Conservation (phyloP, 37 sponge, comb jelly and placozoan species). For the Sycon ciliatum region DNA sequence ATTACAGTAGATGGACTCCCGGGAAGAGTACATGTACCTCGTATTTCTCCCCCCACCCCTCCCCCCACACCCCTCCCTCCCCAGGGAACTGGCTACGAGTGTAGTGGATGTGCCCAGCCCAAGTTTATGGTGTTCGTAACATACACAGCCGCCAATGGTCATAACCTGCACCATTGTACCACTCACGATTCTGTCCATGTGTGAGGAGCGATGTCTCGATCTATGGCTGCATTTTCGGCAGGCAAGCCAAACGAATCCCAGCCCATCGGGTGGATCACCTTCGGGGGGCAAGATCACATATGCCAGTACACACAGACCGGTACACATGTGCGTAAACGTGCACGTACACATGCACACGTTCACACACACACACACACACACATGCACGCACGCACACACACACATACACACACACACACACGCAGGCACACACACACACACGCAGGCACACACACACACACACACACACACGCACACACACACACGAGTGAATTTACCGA, state of each 20-base stretch:
- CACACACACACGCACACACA: too few relatives aligned
- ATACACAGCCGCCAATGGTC: too few relatives aligned
- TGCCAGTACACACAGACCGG: too few relatives aligned
- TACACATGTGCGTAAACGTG: neutral
- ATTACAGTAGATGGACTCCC: too few relatives aligned
- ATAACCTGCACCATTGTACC: too few relatives aligned
- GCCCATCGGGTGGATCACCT: conserved; percentile 81
- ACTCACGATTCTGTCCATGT: conserved; percentile 60
- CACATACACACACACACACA: neutral
- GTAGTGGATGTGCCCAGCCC: too few relatives aligned
- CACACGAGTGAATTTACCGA: too few relatives aligned
- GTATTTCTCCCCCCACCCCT: neutral
- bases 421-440: too few relatives aligned
- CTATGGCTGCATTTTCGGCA: conserved; percentile 86
- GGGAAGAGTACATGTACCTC: neutral
- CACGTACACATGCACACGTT: neutral
- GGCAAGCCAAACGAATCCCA: conserved; percentile 89
- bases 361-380: too few relatives aligned
- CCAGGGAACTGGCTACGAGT: neutral
- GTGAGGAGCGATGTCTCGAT: conserved; percentile 44
- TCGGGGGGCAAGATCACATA: neutral
- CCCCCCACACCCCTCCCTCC: neutral
- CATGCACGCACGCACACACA: neutral
- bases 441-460: too few relatives aligned
- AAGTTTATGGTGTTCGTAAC: too few relatives aligned